Percentiles rank a stretch among this genome's conserved stretches.
Evolutionary conservation across 2,797 vertebrate species (phyloP).

Genomic region (Diplodus sargus): DNA sequence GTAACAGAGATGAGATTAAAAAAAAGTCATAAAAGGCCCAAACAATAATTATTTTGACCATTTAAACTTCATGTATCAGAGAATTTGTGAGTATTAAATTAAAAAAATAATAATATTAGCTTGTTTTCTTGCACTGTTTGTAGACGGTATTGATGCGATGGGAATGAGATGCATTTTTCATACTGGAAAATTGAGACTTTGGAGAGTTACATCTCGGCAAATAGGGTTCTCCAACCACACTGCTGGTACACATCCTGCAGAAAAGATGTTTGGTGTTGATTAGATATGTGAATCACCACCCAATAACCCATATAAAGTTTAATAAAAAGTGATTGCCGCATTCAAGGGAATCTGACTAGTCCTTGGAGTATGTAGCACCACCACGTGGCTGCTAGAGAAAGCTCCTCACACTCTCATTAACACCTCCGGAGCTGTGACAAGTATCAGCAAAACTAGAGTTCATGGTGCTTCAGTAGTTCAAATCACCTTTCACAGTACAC

Average conservation of each 20-base stretch:
- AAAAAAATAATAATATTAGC: background rate
- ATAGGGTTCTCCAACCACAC: too few species aligned
- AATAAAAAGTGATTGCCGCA: background rate
- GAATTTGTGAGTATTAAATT: too few species aligned
- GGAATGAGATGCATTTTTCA: background rate
- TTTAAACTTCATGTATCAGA: background rate
- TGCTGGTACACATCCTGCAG: background rate
- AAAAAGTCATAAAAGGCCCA: background rate
- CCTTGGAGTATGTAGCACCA: conserved; percentile 4
- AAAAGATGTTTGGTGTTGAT: too few species aligned
- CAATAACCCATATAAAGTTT: background rate
- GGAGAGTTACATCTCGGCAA: background rate
- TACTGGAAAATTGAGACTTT: background rate
- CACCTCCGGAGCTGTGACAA: background rate
- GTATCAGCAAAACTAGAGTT: background rate
- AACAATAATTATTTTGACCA: background rate
- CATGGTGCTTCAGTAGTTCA: background rate
- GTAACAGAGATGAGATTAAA: background rate
- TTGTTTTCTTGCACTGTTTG: background rate
- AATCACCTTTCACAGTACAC: background rate
- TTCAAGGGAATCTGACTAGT: background rate
- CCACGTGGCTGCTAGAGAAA: conserved; percentile 8
- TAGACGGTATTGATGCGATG: background rate
- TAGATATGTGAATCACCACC: background rate
- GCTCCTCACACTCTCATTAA: background rate